Evolutionary conservation across 1,140 invertebrate species (phyloP), one percentile per base, ranked within the genome.

Genomic region (Nautilus pompilius): DNA sequence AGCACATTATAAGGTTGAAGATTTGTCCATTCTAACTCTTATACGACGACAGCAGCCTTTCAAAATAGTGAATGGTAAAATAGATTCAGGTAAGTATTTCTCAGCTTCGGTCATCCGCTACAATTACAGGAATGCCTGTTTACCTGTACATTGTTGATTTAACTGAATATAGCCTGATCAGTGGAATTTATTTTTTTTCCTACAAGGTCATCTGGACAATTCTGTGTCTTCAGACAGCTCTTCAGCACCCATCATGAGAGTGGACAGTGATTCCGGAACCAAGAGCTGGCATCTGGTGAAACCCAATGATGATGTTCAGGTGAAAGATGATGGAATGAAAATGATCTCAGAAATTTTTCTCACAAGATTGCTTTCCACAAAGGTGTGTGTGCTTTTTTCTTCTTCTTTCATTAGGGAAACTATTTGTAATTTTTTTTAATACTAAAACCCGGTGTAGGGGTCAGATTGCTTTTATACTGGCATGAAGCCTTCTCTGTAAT

Each of bases 301-400:
- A 78, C 95, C 97, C 81, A 93, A 96, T 82, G 93, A 98, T 82
- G 97, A 84, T 89, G 91, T 60, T 32, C 91, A 94, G 73, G 94
- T 95, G 72, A 94, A 96, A 83, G 93, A 98, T 80, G 89, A 95
- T 65, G 93, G 94, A 20, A 97, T 97, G 78, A 99, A 99, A 87
- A 95, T 99, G 91, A 96, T 99, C 0, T 98, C 96, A 0, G 98
- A 99, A 86, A 98, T 99, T 74, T 99, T 99, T 84, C 87, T 99
- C 28, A 99, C 97, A 26, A 89, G 98, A 80, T 86, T 99, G 72
- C 85, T 99, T 36, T 95, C 97, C 20, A 99, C 98, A 49, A 99
- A 99, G 84, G 88, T 87, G 78, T 72, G 63, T 62, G 15, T n/a
- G 33, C 0, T 41, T n/a, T n/a, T n/a, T n/a, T n/a, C n/a, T n/a